Percentiles rank a stretch among this genome's conserved stretches.
phyloP scores from a whole-genome alignment of 2,113 vertebrate species.

The Vulpes vulpes region DNA sequence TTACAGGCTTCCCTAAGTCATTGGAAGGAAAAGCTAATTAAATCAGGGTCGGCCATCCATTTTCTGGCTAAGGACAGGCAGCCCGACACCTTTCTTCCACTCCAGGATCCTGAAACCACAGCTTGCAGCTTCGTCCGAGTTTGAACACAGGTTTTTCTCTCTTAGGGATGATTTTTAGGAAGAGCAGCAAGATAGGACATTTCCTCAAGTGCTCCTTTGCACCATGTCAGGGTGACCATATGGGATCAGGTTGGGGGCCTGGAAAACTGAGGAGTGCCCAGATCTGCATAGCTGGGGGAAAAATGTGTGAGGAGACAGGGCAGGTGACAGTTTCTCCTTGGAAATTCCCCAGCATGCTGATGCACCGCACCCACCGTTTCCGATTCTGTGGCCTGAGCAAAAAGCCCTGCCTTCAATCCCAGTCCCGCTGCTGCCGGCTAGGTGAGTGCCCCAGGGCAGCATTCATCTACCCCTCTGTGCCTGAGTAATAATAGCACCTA shows the following conservation, averaged over 20 bases:
- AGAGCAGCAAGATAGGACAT: neutral
- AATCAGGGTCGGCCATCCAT: constrained; percentile 53
- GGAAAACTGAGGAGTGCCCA: neutral
- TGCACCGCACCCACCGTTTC: rapidly evolving
- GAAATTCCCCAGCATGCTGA: rapidly evolving
- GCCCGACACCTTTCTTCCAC: neutral
- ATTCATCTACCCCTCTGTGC: neutral
- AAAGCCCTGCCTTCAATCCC: neutral
- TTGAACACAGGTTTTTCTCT: neutral
- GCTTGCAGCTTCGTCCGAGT: neutral
- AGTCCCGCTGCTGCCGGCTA: neutral
- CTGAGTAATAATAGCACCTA: neutral
- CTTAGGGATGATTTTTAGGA: neutral
- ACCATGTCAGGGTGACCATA: neutral
- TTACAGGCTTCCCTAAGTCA: constrained; percentile 67
- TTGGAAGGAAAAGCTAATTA: constrained; percentile 69
- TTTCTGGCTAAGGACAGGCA: constrained; percentile 61
- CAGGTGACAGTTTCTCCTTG: too few species aligned
- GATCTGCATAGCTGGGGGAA: neutral
- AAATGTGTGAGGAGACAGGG: neutral
- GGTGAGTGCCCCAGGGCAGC: neutral
- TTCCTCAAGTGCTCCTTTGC: neutral
- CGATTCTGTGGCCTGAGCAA: rapidly evolving
- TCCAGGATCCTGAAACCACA: neutral
- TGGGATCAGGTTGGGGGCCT: neutral